Evolutionary conservation across 2,888 invertebrate species (phyloP), one percentile per base, ranked within the genome.

Genomic region (Ptychoptera contaminata): DNA sequence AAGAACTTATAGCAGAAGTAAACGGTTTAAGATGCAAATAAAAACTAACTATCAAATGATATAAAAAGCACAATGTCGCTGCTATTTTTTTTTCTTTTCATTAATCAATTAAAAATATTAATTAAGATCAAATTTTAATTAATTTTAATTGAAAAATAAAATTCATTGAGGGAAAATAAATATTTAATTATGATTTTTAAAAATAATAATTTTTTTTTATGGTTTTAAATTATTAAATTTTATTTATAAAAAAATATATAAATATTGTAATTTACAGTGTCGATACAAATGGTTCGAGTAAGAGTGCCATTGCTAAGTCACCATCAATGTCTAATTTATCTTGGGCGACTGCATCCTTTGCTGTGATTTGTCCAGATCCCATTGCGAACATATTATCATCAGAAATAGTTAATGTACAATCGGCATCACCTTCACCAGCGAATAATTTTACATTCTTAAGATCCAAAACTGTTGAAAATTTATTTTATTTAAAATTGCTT

Each of bases 241-340:
- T 7, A 32, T 32, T 32, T 36, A 12, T 36, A 12, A n/a, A n/a
- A n/a, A n/a, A n/a, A n/a, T 36, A 36, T 36, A 12, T 12, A n/a
- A n/a, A n/a, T 14, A 12, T 36, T 4, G 2, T 12, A 12, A 12
- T 42, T 42, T 42, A 42, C 16, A 42, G 16, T 16, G 42, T 34
- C 9, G 42, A 34, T n/a, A 42, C 34, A 23, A 42, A 47, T 32
- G 50, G 50, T 43, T 47, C 40, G 12, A 50, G 37, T 41, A 47
- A 46, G 37, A 49, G 42, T 15, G 47, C 49, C 10, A 45, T 34
- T 35, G 36, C 45, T n/a, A 50, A 9, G 11, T 51, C 49, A 12
- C 52, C 52, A 15, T 52, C 52, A 39, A 51, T 43, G 15, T 48
- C 45, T n/a, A 52, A 44, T 46, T 46, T 46, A 36, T 47, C 50